Percentiles rank a stretch among this genome's conserved stretches.
These are phyloP conservation scores for Phycodurus eques DNA, from an alignment of 2,113 vertebrate genomes.

Conservation along the genomic window DNA sequence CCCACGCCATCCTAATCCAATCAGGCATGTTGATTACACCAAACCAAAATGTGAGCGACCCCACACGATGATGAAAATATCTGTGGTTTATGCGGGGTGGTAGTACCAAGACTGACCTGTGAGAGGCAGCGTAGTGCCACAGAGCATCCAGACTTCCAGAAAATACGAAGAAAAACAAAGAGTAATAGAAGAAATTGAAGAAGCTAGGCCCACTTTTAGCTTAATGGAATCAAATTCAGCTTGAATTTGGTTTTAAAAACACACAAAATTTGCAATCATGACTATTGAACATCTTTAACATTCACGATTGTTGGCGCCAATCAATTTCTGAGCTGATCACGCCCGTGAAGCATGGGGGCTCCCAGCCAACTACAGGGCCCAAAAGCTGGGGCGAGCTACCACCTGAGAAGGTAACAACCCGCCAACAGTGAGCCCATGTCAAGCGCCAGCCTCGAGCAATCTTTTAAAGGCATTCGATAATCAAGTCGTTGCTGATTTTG, in stretches of 20 bases:
- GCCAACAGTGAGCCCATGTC: too few species aligned
- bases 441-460: too few species aligned
- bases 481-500: too few species aligned
- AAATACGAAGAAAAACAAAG: neutral
- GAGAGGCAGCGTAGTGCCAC: neutral
- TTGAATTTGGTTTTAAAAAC: neutral
- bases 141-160: neutral
- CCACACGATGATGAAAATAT: neutral
- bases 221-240: neutral
- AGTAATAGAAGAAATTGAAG: constrained; percentile 6
- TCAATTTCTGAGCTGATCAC: too few species aligned
- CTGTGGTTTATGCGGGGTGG: neutral
- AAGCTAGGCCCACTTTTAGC: neutral
- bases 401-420: too few species aligned
- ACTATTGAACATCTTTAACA: neutral
- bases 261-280: neutral
- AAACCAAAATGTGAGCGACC: neutral
- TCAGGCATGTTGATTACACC: constrained; percentile 31
- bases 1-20: constrained; percentile 35
- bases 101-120: neutral
- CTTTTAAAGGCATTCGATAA: too few species aligned
- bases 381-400: too few species aligned
- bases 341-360: too few species aligned
- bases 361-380: too few species aligned
- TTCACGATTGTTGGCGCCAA: too few species aligned